Evolutionary conservation across 2,888 invertebrate species (phyloP), one percentile per base, ranked within the genome.

Genomic region (Mythimna lalbum): DNA sequence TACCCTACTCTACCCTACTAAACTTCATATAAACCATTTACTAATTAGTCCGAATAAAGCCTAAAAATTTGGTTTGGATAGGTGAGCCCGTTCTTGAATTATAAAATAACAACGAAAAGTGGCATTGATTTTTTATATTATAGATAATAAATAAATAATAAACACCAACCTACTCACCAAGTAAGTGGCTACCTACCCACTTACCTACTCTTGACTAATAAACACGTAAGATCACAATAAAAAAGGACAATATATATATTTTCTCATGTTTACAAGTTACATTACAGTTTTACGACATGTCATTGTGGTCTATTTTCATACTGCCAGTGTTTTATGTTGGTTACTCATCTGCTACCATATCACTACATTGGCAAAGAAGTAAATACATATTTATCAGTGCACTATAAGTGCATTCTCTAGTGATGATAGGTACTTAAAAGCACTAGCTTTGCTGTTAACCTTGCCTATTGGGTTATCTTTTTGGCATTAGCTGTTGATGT

Each of bases 241-340:
- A 52, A 43, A 39, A 62, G 56, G 53, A 50, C 50, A 59, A 59
- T 55, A 33, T 19, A 49, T n/a, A 63, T 47, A 69, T 50, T 43
- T 59, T 19, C 49, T 19, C 21, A 50, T 56, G 66, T 71, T 80
- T 59, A 70, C 80, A 76, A 59, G 50, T 23, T 50, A 17, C 62
- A 65, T 68, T 59, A 72, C 76, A 55, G 36, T 65, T 76, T 78
- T 80, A 78, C 43, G 72, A 27, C 52, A 23, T 57, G 56, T 47
- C 56, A 50, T 53, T 68, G 62, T 43, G 31, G 67, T 65, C 64
- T 68, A 57, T 78, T 69, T 78, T 49, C n/a, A 65, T 69, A 19
- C 14, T n/a, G 7, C 47, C 63, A 63, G 36, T 53, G 52, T 74
- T 64, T 63, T 70, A 63, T 23, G 49, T 1, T 23, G n/a, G 33